Conservation (phyloP, 2,888 invertebrate species). For the Ctena decussata region DNA sequence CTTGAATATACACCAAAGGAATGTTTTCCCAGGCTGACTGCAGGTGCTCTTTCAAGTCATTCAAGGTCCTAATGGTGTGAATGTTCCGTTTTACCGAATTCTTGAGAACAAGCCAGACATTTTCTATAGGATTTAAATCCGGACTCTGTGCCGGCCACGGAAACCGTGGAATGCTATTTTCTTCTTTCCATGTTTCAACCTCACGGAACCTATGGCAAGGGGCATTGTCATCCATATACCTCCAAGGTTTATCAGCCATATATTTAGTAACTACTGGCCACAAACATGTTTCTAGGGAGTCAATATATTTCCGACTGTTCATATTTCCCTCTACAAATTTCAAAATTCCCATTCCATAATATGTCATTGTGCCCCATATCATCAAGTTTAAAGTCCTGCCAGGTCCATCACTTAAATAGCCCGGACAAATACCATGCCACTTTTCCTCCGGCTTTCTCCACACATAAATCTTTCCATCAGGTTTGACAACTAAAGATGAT, state of each 20-base stretch:
- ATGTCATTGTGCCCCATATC: slow-evolving; percentile 6
- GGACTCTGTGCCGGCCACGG: slow-evolving; percentile 25
- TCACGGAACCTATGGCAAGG: not conserved
- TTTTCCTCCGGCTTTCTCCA: slow-evolving; percentile 33
- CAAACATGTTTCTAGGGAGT: not conserved
- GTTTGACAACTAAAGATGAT: slow-evolving; percentile 20
- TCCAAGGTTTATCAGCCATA: not conserved
- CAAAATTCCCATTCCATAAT: not conserved
- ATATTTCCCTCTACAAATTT: slow-evolving; percentile 20
- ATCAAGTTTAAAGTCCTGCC: not conserved
- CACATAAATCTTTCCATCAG: slow-evolving; percentile 15
- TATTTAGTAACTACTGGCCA: slow-evolving; percentile 2
- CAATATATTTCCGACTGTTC: slow-evolving; percentile 14
- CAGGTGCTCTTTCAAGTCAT: not conserved
- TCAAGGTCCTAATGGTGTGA: not conserved
- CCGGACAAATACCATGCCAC: slow-evolving; percentile 23
- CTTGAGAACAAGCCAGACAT: not conserved
- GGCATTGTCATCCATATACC: not conserved
- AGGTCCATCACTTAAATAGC: not conserved
- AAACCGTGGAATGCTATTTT: not conserved
- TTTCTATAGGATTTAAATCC: slow-evolving; percentile 20
- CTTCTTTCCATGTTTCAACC: slow-evolving; percentile 4
- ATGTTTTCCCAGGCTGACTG: not conserved
- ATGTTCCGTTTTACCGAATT: not conserved
- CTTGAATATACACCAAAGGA: not conserved